Conservation (phyloP, 2,797 vertebrate species). For the Eulemur rubriventer region DNA sequence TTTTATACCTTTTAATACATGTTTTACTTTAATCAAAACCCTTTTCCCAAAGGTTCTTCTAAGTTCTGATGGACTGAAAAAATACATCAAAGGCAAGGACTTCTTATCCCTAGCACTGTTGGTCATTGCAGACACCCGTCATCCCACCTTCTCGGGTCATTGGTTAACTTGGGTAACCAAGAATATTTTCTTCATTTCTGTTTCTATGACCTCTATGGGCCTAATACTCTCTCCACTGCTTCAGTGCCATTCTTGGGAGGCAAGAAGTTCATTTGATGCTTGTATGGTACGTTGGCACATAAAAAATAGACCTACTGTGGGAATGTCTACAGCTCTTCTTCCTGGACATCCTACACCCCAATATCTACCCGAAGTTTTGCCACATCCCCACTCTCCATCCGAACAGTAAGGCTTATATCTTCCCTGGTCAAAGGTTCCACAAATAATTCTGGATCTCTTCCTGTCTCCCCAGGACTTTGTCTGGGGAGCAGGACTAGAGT, state of each 20-base stretch:
- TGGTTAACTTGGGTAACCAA: neutral
- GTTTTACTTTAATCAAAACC: neutral
- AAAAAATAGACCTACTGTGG: neutral
- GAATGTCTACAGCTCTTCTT: neutral
- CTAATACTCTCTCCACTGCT: neutral
- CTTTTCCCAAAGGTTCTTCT: neutral
- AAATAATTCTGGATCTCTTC: neutral
- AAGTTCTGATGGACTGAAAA: neutral
- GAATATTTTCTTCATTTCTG: neutral
- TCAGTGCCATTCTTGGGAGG: neutral
- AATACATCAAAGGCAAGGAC: too few species aligned
- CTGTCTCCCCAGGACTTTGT: neutral
- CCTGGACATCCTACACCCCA: neutral
- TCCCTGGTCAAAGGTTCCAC: neutral
- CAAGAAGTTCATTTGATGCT: neutral
- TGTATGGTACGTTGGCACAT: neutral
- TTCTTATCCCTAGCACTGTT: neutral
- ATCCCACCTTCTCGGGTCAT: too few species aligned
- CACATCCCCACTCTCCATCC: neutral
- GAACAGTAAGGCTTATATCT: neutral
- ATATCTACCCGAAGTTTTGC: neutral
- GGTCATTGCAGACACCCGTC: too few species aligned
- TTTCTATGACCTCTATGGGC: neutral
- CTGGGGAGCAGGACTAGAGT: neutral
- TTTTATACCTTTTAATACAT: neutral